Percentiles rank a stretch among this genome's conserved stretches.
Evolutionary conservation across 2,797 vertebrate genomes (phyloP).

Genomic region (Malurus splendens): DNA sequence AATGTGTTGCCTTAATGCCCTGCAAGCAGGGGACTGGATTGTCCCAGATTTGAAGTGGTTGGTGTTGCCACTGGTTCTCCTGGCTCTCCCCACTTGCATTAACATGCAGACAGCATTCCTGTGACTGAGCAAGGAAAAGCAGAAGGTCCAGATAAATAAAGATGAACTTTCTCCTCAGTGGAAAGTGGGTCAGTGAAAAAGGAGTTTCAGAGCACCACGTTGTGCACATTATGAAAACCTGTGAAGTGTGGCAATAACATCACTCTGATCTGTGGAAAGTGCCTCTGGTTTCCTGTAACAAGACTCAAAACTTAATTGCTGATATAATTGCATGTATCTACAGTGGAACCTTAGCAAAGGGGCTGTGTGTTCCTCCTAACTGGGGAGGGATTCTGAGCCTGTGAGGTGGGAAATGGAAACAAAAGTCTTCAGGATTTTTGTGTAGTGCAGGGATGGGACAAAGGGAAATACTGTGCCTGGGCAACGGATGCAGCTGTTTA

Average conservation of each 20-base stretch:
- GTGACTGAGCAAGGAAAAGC: not conserved
- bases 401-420: not conserved
- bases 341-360: not conserved
- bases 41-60: not conserved
- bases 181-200: slow-evolving; percentile 33
- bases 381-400: not conserved
- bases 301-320: not conserved
- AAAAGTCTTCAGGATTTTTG: not conserved
- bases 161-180: slow-evolving; percentile 33
- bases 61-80: not conserved
- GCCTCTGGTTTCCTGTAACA: slow-evolving; percentile 7
- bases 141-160: slow-evolving; percentile 42
- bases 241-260: not conserved
- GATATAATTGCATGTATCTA: not conserved
- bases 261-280: not conserved
- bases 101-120: slow-evolving; percentile 3
- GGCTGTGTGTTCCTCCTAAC: not conserved
- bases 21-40: not conserved
- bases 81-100: not conserved
- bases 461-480: not conserved
- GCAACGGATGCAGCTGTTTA: rapidly evolving
- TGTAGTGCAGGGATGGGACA: not conserved
- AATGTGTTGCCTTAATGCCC: not conserved
- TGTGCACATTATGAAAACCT: not conserved
- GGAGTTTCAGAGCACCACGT: not conserved